Base-by-base conservation (phyloP, 2,797 vertebrate species). In the Kryptopterus vitreolus region DNA sequence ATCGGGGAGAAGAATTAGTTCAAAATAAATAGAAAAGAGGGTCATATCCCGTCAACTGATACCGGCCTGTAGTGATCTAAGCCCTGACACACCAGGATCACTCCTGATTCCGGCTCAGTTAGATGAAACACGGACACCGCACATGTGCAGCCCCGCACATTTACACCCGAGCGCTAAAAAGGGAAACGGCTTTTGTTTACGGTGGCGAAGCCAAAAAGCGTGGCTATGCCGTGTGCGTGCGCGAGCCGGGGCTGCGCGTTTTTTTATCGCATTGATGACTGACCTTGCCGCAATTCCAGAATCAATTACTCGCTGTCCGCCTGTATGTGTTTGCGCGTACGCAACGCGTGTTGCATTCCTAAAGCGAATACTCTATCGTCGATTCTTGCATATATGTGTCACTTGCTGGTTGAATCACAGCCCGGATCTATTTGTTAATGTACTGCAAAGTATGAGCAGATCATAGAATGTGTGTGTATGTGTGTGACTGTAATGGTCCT, bases 401-500 rank as follows among this genome's bases (percentile, higher is more conserved):
- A 53, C 55, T 82, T 38, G 26, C 78, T 65, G 71, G 75, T 35
- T 80, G 57, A 79, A 70, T 59, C 48, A 48, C 46, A 48, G 77
- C 80, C 68, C 85, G 74, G 22, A 59, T 76, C 50, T 76, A 62
- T 80, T 77, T 77, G 80, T 79, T 65, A 72, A 69, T 83, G 76
- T 77, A 65, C 50, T 62, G 53, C 68, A 59, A 81, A 59, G 77
- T 80, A 78, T 81, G 69, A 82, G 55, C 50, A 33, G 63, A 77
- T 69, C 77, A 46, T 82, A 29, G 70, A 50, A 26, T 69, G 78
- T 33, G 31, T 33, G 52, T 74, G 29, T 81, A 79, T 89, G 88
- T 57, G 48, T 46, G 57, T 71, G 50, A 88, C 83, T 91, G 94
- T 96, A 96, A 97, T 97, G 95, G 95, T 96, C 93, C 95, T 95